Conservation (phyloP, 2,113 vertebrate species). For the Columbina picui region DNA sequence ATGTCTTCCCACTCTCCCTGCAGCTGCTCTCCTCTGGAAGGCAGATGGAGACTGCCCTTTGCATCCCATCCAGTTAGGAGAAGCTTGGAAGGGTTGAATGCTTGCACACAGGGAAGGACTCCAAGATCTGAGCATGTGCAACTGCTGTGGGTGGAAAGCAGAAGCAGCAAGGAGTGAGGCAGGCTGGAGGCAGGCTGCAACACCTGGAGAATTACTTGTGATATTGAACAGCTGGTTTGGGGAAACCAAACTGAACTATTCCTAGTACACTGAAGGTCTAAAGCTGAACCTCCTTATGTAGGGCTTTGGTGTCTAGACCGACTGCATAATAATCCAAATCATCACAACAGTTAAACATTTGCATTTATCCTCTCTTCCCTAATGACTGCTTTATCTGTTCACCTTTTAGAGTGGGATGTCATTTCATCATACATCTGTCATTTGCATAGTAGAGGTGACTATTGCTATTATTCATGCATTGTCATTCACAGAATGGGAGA, state of each 20-base stretch:
- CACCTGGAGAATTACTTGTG: not conserved
- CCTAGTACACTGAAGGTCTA: not conserved
- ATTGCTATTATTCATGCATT: not conserved
- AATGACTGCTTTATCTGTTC: not conserved
- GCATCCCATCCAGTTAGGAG: not conserved
- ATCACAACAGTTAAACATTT: not conserved
- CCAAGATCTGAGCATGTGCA: not conserved
- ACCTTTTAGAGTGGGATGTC: not conserved
- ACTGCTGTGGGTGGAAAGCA: not conserved
- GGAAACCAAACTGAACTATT: not conserved
- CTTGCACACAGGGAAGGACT: not conserved
- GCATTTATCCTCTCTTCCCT: not conserved
- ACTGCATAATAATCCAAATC: not conserved
- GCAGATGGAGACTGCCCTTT: not conserved
- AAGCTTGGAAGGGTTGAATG: not conserved
- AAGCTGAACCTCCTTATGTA: not conserved
- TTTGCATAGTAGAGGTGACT: not conserved
- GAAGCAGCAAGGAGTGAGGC: not conserved
- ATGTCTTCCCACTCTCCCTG: not conserved
- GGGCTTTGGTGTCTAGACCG: not conserved
- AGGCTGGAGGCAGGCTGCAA: not conserved
- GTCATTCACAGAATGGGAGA: not conserved
- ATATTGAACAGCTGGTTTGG: not conserved
- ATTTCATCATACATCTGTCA: not conserved
- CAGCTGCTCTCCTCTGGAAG: not conserved